A percentile compares a stretch with the other conserved stretches of the same genome.
These are phyloP conservation scores for Ellobius talpinus DNA, from an alignment of 2,113 vertebrate genomes.

Conservation along the genomic window DNA sequence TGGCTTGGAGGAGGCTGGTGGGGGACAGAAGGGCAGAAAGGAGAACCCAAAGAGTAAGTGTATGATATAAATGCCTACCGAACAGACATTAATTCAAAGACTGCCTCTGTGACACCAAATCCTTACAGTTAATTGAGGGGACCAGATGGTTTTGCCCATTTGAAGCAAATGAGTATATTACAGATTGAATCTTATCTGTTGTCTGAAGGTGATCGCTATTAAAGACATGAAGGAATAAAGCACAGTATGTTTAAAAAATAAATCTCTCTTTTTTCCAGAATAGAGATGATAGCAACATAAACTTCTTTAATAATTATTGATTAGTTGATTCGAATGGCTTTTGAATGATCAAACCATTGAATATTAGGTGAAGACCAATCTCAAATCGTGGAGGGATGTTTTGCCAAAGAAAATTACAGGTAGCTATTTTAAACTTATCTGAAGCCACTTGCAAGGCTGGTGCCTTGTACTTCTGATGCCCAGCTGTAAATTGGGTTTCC, in stretches of 20 bases:
- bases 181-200: conserved; percentile 32
- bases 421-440: neutral
- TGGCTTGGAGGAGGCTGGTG: rapidly evolving
- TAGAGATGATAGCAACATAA: neutral
- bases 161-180: conserved; percentile 37
- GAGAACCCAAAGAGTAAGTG: neutral
- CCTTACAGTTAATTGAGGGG: conserved; percentile 33
- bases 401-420: neutral
- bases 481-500: neutral
- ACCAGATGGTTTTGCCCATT: conserved; percentile 66
- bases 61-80: neutral
- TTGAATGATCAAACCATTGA: neutral
- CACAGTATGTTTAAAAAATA: neutral
- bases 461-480: neutral
- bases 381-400: neutral
- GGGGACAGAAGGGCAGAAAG: neutral
- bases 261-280: neutral
- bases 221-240: conserved; percentile 6
- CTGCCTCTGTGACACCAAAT: neutral
- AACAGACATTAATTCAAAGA: neutral
- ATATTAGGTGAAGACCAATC: neutral
- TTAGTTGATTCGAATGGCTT: neutral
- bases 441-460: no score
- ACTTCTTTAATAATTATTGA: neutral
- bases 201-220: neutral